A percentile compares a stretch with the other conserved stretches of the same genome.
phyloP scores from a whole-genome alignment of 2,113 vertebrate genomes.

The Xiphophorus couchianus region DNA sequence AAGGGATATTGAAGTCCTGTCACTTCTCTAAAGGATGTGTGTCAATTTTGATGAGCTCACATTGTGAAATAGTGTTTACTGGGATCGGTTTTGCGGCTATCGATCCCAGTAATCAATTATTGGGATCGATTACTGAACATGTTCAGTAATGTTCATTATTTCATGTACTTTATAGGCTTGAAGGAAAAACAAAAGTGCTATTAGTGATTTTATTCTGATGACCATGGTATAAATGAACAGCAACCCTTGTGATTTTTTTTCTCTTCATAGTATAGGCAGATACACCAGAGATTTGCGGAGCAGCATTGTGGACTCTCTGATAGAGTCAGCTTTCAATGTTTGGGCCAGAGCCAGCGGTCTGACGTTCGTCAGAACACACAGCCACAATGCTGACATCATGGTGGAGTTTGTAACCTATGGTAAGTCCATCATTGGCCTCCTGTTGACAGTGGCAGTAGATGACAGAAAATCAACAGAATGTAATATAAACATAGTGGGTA shows the following conservation, averaged over 20 bases:
- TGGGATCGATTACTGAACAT: too few species aligned
- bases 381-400: slow-evolving; percentile 76
- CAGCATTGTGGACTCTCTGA: slow-evolving; percentile 70
- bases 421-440: slow-evolving; percentile 45
- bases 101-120: too few species aligned
- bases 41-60: too few species aligned
- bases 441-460: neutral
- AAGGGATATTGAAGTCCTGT: too few species aligned
- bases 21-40: too few species aligned
- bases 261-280: slow-evolving; percentile 70
- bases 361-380: slow-evolving; percentile 70
- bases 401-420: slow-evolving; percentile 75
- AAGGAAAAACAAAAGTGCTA: too few species aligned
- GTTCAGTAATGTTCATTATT: too few species aligned
- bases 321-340: slow-evolving; percentile 74
- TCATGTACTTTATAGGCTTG: too few species aligned
- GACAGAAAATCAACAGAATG: neutral
- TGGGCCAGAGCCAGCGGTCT: slow-evolving; percentile 77
- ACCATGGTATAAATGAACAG: neutral
- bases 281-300: slow-evolving; percentile 78
- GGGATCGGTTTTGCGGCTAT: too few species aligned
- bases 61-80: too few species aligned
- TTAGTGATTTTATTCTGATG: neutral
- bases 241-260: neutral
- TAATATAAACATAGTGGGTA: slow-evolving; percentile 1